Conservation (phyloP, 2,888 invertebrate genomes). For the Eugnorisma glareosa region DNA sequence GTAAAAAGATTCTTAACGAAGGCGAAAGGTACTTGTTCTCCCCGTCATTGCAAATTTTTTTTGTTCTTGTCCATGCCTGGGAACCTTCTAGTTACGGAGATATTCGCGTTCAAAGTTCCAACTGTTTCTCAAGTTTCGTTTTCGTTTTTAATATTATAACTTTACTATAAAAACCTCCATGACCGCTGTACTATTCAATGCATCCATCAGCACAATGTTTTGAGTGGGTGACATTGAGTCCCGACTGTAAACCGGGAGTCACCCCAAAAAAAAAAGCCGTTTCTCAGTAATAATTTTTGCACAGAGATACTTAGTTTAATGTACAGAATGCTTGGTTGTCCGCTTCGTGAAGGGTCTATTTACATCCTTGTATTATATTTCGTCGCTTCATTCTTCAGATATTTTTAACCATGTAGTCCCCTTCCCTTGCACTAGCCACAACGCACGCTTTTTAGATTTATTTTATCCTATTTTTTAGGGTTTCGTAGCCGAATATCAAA, state of each 20-base stretch:
- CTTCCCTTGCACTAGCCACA: too few relatives aligned
- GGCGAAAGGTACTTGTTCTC: not conserved
- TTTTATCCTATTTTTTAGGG: too few relatives aligned
- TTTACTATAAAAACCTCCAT: not conserved
- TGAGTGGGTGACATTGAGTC: not conserved
- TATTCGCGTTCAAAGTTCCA: not conserved
- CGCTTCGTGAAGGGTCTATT: not conserved
- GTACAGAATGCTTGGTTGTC: not conserved
- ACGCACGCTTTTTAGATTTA: too few relatives aligned
- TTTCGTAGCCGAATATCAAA: too few relatives aligned
- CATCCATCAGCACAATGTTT: not conserved
- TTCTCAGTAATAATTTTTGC: too few relatives aligned
- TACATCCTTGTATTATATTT: not conserved
- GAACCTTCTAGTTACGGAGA: not conserved
- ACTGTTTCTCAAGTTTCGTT: not conserved
- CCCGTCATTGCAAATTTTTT: not conserved
- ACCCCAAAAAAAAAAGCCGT: too few relatives aligned
- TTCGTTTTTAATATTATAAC: not conserved
- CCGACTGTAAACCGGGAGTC: too few relatives aligned
- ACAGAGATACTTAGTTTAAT: too few relatives aligned
- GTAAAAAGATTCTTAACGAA: not conserved
- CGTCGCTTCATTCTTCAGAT: too few relatives aligned
- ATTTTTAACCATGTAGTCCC: too few relatives aligned
- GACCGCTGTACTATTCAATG: not conserved
- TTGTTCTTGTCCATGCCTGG: not conserved